Evolutionary conservation across 1,140 invertebrate genomes (phyloP).

Genomic region (Antheraea pernyi): DNA sequence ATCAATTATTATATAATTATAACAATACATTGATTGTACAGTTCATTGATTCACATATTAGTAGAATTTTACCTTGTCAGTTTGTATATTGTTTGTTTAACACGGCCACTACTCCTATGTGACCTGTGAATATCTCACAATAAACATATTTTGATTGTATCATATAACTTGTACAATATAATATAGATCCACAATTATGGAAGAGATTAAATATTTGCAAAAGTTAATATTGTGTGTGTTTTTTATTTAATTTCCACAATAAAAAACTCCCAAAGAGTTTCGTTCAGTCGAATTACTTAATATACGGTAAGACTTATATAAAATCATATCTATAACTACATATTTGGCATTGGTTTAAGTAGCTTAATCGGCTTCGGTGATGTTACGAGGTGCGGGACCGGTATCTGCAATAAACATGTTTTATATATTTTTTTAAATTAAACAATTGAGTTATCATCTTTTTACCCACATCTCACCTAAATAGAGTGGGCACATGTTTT

Average conservation of each 20-base stretch:
- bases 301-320: constrained; percentile 26
- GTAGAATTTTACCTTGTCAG: constrained; percentile 41
- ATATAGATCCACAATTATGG: constrained; percentile 81
- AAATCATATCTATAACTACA: constrained; percentile 23
- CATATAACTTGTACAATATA: constrained; percentile 79
- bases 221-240: constrained; percentile 58
- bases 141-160: constrained; percentile 72
- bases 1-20: not conserved
- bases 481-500: too few relatives aligned
- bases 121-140: constrained; percentile 47
- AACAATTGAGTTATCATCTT: not conserved
- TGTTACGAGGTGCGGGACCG: constrained; percentile 64
- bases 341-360: constrained; percentile 44
- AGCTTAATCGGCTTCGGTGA: constrained; percentile 24
- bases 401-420: constrained; percentile 47
- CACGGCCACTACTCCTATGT: constrained; percentile 38
- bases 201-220: constrained; percentile 81
- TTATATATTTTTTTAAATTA: constrained; percentile 17
- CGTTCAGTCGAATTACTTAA: constrained; percentile 38
- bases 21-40: constrained; percentile 29
- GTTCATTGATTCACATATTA: constrained; percentile 38
- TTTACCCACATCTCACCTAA: too few relatives aligned
- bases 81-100: constrained; percentile 52
- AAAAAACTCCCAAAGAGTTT: constrained; percentile 19
- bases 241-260: constrained; percentile 29